Base-by-base conservation (phyloP, 2,888 invertebrate species). In the Fragum sueziense region DNA sequence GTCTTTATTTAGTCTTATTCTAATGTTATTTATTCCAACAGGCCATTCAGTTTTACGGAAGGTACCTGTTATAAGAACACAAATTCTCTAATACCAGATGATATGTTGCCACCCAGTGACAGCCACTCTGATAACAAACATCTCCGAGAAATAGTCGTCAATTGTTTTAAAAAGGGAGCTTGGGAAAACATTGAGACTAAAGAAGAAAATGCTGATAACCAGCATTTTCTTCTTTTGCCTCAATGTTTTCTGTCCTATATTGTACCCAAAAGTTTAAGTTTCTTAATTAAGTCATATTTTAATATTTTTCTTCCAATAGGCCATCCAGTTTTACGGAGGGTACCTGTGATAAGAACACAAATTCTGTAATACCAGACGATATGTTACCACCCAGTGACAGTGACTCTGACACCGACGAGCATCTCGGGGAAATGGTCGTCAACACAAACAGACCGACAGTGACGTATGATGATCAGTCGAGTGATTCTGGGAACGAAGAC, bases 71-170 rank as follows among this genome's bases (percentile, higher is more conserved):
- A 71, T 37, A 86, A 80, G 33, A 33, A 29, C 25, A 65, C 70
- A 37, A 79, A 87, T n/a, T 70, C 80, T 22, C 85, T 88, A 86
- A 90, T 91, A 54, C 90, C 91, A 9, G 87, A 89, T 51, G 91
- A 92, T 67, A 86, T 92, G 88, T 82, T 92, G 47, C 92, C 92
- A 1, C 92, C 92, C 0, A 89, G 89, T 85, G 65, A 65, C 67
- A 81, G 80, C 74, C 88, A 85, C 61, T 82, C 87, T 9, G 86
- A 85, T 37, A 47, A 86, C 29, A 88, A 89, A 54, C 78, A 84
- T 22, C 74, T 85, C 17, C 87, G 75, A 1, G 85, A 87, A 51
- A 79, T 85, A 74, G 87, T 90, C 17, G 82, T 87, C n/a, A 91
- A 90, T n/a, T n/a, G n/a, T n/a, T n/a, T n/a, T n/a, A n/a, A n/a